phyloP scores from a whole-genome alignment of 2,797 vertebrate species.

The Peromyscus attwateri region DNA sequence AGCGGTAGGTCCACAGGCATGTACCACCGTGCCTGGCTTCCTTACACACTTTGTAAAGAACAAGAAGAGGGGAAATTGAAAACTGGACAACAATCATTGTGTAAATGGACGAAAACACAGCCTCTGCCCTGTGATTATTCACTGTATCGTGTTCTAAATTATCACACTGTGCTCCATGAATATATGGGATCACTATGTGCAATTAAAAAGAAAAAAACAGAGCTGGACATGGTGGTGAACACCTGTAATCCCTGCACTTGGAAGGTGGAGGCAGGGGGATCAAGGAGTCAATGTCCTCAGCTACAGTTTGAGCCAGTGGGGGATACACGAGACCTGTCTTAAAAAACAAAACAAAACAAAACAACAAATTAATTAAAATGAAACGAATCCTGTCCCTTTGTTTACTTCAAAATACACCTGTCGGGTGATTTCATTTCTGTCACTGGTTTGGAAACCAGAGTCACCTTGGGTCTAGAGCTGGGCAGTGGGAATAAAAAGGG shows the following conservation, averaged over 20 bases:
- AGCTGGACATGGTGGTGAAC: background rate
- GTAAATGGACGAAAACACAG: background rate
- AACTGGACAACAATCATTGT: background rate
- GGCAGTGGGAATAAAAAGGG: background rate
- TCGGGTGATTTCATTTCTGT: background rate
- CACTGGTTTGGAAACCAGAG: background rate
- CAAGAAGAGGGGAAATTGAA: background rate
- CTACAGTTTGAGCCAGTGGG: background rate
- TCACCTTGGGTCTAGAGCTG: background rate
- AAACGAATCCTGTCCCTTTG: background rate
- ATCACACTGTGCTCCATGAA: background rate
- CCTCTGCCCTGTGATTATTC: background rate
- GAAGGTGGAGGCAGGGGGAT: background rate
- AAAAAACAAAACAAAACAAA: background rate
- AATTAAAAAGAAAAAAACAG: slow-evolving; percentile 15
- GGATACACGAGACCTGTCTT: background rate
- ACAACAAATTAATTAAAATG: background rate
- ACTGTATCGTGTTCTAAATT: background rate
- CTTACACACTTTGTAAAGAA: background rate
- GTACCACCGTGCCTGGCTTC: background rate
- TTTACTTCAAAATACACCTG: background rate
- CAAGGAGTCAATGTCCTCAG: background rate
- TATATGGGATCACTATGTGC: background rate
- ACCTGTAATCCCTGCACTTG: background rate
- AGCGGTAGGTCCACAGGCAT: background rate